Evolutionary conservation across 2,888 invertebrate genomes (phyloP), one percentile per base, ranked within the genome.

Genomic region (Drosophila multiciliata): DNA sequence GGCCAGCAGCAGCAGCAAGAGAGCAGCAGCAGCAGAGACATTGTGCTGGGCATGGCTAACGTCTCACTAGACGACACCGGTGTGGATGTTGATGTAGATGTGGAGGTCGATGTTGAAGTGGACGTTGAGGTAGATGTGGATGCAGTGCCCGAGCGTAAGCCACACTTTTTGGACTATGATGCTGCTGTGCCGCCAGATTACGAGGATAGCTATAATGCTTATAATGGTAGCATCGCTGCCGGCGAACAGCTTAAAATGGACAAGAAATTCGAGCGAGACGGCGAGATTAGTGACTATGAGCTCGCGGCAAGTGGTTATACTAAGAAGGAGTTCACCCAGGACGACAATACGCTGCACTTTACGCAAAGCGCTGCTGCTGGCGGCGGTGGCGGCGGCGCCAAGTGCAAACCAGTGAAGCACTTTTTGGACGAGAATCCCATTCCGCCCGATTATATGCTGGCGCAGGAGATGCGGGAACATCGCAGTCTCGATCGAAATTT

Each of bases 81-180:
- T 55, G 54, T 67, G 38, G 92, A 86, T 42, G 80, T 77, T 35
- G 91, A 71, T 50, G 45, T 45, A 7, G 45, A 45, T 20, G 45
- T 15, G 20, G 45, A 45, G 1, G 65, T 50, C 3, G 71, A 72
- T 40, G 65, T 40, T 50, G 92, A 77, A 7, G 78, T 66, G 1
- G 75, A 78, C 35, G 65, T 49, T 11, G 62, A 63, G n/a, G 86
- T 83, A 3, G 87, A 91, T 68, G 84, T 92, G 8, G 92, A 92
- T 66, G 91, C 89, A 36, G 92, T 92, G 6, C 80, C 91, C 11
- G 92, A 94, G 55, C 94, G 94, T 80, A 94, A 94, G 81, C 94
- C 95, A 32, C 95, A 95, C 91, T 95, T 95, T 84, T 93, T 95
- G 57, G 95, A 95, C 84, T 95, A 95, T 82, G 95, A 95, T 91